Percentiles rank a stretch among this genome's conserved stretches.
Conservation (phyloP, 2,888 invertebrate genomes). For the Mesochorus sp. region DNA sequence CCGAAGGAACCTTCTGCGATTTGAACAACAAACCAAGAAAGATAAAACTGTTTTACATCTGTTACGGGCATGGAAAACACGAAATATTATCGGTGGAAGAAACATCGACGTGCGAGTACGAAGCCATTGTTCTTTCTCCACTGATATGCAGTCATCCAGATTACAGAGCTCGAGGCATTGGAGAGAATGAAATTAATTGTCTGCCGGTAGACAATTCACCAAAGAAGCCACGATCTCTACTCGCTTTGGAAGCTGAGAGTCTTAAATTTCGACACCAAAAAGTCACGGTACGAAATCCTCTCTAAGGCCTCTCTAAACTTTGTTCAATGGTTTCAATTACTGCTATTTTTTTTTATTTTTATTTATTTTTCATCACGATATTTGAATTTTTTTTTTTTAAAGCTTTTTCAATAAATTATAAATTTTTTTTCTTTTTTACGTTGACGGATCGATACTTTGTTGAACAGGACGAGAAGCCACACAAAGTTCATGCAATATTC, state of each 20-base stretch:
- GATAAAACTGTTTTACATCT: slow-evolving; percentile 93
- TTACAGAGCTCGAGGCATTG: slow-evolving; percentile 91
- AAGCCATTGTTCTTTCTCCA: slow-evolving; percentile 94
- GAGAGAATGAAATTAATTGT: slow-evolving; percentile 91
- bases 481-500: slow-evolving; percentile 82
- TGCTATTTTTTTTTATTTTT: neutral
- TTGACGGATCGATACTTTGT: slow-evolving; percentile 71
- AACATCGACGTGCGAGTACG: slow-evolving; percentile 96
- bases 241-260: slow-evolving; percentile 89
- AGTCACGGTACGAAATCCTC: slow-evolving; percentile 83
- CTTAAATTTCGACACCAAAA: slow-evolving; percentile 87
- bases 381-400: slow-evolving; percentile 13
- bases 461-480: slow-evolving; percentile 82
- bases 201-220: slow-evolving; percentile 86
- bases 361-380: slow-evolving; percentile 23
- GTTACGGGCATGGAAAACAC: slow-evolving; percentile 93
- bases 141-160: slow-evolving; percentile 94
- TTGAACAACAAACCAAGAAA: slow-evolving; percentile 92
- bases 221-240: slow-evolving; percentile 88
- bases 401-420: slow-evolving; percentile 10
- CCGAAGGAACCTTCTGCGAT: slow-evolving; percentile 95
- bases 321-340: neutral
- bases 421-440: slow-evolving; percentile 21
- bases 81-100: slow-evolving; percentile 97
- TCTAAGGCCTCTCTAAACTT: too few relatives aligned